phyloP scores from a whole-genome alignment of 2,888 invertebrate genomes.

The Drosophila ezoana region DNA sequence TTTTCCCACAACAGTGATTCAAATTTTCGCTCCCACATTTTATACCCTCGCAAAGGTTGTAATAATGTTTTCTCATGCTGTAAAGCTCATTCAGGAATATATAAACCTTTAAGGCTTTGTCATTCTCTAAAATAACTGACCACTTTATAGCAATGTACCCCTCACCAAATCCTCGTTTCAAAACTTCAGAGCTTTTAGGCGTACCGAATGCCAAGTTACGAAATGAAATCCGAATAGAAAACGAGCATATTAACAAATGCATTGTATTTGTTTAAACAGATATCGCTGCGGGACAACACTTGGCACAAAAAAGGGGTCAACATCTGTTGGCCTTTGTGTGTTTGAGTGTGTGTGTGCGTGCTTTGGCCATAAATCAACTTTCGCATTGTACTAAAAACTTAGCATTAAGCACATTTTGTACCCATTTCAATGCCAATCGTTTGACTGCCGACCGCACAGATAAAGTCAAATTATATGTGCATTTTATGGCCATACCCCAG shows the following conservation, averaged over 20 bases:
- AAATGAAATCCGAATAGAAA: slow-evolving; percentile 13
- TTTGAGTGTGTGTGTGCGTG: background rate
- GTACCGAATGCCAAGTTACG: background rate
- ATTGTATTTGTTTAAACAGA: slow-evolving; percentile 12
- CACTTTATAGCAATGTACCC: background rate
- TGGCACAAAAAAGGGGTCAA: slow-evolving; percentile 4
- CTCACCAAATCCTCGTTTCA: too few species aligned
- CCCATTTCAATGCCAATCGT: slow-evolving; percentile 68
- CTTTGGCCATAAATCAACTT: slow-evolving; percentile 49
- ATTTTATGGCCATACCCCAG: slow-evolving; percentile 42
- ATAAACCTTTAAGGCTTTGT: background rate
- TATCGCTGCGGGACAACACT: slow-evolving; percentile 5
- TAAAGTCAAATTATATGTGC: slow-evolving; percentile 72
- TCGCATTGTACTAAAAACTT: slow-evolving; percentile 39
- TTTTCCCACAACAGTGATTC: too few species aligned
- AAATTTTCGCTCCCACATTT: background rate
- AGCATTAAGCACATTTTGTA: slow-evolving; percentile 46
- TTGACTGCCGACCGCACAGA: slow-evolving; percentile 61
- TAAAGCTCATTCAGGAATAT: too few species aligned
- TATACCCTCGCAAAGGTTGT: background rate
- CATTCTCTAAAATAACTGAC: background rate
- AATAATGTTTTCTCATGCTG: too few species aligned
- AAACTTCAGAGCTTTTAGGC: too few species aligned
- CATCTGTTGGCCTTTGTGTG: background rate
- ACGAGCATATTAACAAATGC: slow-evolving; percentile 21